Conservation (phyloP, 2,797 vertebrate genomes). For the Tapirus indicus region DNA sequence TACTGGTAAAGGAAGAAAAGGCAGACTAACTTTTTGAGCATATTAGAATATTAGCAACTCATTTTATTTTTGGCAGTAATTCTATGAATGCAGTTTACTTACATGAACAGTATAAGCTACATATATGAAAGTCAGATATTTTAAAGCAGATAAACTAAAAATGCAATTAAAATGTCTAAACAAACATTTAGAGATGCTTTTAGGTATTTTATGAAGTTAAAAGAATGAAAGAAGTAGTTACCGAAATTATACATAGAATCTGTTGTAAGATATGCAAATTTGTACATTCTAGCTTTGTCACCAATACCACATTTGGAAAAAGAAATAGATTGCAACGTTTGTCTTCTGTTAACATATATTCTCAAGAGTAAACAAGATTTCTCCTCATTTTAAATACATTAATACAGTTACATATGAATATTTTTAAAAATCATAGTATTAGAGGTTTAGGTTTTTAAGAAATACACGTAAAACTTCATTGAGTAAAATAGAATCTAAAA, state of each 20-base stretch:
- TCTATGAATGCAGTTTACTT: slow-evolving; percentile 75
- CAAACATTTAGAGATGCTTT: slow-evolving; percentile 70
- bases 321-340: slow-evolving; percentile 74
- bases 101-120: slow-evolving; percentile 79
- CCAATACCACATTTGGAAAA: slow-evolving; percentile 64
- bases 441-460: slow-evolving; percentile 72
- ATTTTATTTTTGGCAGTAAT: slow-evolving; percentile 78
- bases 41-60: slow-evolving; percentile 61
- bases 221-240: slow-evolving; percentile 77
- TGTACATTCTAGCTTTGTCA: slow-evolving; percentile 73
- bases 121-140: slow-evolving; percentile 72
- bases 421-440: slow-evolving; percentile 63
- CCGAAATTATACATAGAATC: slow-evolving; percentile 78
- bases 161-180: slow-evolving; percentile 71
- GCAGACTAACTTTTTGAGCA: slow-evolving; percentile 70
- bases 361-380: slow-evolving; percentile 62
- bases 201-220: slow-evolving; percentile 75
- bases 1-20: slow-evolving; percentile 58
- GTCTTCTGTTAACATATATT: slow-evolving; percentile 56
- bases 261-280: slow-evolving; percentile 65
- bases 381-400: slow-evolving; percentile 77
- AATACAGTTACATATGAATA: slow-evolving; percentile 64
- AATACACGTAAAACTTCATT: slow-evolving; percentile 70
- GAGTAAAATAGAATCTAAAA: slow-evolving; percentile 77
- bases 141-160: slow-evolving; percentile 73